Evolutionary conservation across 2,888 invertebrate species (phyloP), one percentile per base, ranked within the genome.

Genomic region (Mythimna albipuncta): DNA sequence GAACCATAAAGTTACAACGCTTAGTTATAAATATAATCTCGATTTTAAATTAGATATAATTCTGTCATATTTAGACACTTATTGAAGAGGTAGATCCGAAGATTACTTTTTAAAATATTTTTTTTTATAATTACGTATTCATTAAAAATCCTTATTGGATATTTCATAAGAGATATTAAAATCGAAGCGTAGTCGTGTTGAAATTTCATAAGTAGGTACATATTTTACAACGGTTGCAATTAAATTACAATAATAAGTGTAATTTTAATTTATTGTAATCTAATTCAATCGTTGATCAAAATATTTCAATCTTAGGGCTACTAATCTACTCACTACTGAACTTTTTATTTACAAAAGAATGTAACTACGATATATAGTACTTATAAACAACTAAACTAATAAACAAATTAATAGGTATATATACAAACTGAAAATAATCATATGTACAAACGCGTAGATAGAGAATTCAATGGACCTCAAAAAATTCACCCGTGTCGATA

Each of bases 131-230:
- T 90, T 92, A 93, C 91, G 90, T 92, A 92, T 91, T 89, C 83
- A 88, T 88, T 87, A 89, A 89, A 88, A 88, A 83, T 84, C 81
- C 91, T 90, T 92, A 91, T 65, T 77, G 83, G 87, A 88, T 92
- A 92, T 88, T 83, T 95, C 95, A 95, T 95, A 95, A 95, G 94
- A 94, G 91, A 91, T 87, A 88, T 90, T 89, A 91, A 91, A 92
- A 90, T 92, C 89, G 90, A 93, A 93, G 94, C 93, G 92, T 93
- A 91, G 79, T 77, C 67, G 64, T 73, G 65, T 77, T 64, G 63
- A 69, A 76, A 80, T 89, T 88, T 90, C 89, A 91, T 91, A 92
- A 92, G 90, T 90, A 92, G 91, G 89, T 79, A 83, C 78, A 83
- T 85, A 77, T 78, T 83, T 81, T 77, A 81, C 81, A 77, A 78